A percentile compares a stretch with the other conserved stretches of the same genome.
Conservation (phyloP, 2,113 vertebrate genomes). For the Zapus hudsonius region DNA sequence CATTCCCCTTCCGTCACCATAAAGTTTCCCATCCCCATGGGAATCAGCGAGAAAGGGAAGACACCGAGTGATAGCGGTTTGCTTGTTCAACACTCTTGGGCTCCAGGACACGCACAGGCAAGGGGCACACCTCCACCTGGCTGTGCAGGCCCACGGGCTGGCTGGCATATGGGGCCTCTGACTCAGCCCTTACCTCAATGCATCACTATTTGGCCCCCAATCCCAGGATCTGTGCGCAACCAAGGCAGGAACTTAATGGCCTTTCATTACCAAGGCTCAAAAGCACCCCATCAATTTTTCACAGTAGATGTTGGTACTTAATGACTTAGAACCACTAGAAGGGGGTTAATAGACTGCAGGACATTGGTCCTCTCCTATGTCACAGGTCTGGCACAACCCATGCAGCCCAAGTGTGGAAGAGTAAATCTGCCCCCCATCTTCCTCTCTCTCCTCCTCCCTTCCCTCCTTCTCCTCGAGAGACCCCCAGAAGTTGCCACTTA, state of each 20-base stretch:
- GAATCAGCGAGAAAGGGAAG: not conserved
- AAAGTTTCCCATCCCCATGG: not conserved
- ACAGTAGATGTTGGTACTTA: not conserved
- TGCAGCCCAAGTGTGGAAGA: not conserved
- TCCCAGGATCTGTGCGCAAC: not conserved
- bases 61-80: rapidly evolving
- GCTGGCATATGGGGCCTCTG: not conserved
- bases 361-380: not conserved
- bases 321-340: not conserved
- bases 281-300: not conserved
- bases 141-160: not conserved
- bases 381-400: not conserved
- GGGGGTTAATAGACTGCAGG: not conserved
- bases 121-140: not conserved
- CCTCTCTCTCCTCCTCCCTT: not conserved
- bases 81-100: not conserved
- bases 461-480: not conserved
- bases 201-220: rapidly evolving
- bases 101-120: not conserved
- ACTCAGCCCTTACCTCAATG: not conserved
- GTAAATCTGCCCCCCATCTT: no score
- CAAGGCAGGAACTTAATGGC: not conserved
- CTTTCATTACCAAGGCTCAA: not conserved
- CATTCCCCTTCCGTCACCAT: not conserved
- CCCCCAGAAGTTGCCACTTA: constrained; percentile 51